Evolutionary conservation across 2,113 vertebrate species (phyloP), one percentile per base, ranked within the genome.

Genomic region (Gasterosteus nipponicus): DNA sequence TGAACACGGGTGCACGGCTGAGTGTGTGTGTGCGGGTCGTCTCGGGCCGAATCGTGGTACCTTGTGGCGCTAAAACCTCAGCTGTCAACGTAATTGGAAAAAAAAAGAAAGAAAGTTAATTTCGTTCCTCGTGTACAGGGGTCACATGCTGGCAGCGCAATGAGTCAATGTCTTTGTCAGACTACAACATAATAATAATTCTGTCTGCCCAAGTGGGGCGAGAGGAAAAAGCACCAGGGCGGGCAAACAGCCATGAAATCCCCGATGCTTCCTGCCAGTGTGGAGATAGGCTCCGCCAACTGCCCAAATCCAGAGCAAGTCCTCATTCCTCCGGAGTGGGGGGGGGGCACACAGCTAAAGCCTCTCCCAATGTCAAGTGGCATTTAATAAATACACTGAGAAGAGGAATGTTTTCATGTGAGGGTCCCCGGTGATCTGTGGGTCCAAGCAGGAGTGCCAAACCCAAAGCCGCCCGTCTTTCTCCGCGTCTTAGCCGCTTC

Each of bases 301-400:
- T 86, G 89, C 61, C 87, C 90, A 92, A 93, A 92, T 93, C 92
- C 90, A 85, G 77, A 86, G 82, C 90, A 82, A 87, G n/a, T n/a
- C 87, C 84, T 87, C 79, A 68, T 87, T 87, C 82, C 86, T 89
- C 83, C 77, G 59, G 73, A 89, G 88, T n/a, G 61, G 31, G 67
- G 57, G 35, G 58, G 10, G 87, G 88, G 64, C 31, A 72, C 64
- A 54, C 70, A 0, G 78, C 77, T 87, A 89, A 92, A 93, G 86
- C 88, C 88, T 87, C 82, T 87, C 85, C 88, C 90, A 89, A 87
- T 89, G 92, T 93, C 93, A 92, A 93, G 89, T 86, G 90, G 90
- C 84, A 84, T 90, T 92, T 93, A 87, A 89, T 89, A 92, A 85
- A 84, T 41, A 80, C 79, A 87, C 46, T 42, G 71, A 84, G 81